A percentile compares a stretch with the other conserved stretches of the same genome.
Conservation (phyloP, 1,140 invertebrate genomes). For the Neodiprion lecontei region DNA sequence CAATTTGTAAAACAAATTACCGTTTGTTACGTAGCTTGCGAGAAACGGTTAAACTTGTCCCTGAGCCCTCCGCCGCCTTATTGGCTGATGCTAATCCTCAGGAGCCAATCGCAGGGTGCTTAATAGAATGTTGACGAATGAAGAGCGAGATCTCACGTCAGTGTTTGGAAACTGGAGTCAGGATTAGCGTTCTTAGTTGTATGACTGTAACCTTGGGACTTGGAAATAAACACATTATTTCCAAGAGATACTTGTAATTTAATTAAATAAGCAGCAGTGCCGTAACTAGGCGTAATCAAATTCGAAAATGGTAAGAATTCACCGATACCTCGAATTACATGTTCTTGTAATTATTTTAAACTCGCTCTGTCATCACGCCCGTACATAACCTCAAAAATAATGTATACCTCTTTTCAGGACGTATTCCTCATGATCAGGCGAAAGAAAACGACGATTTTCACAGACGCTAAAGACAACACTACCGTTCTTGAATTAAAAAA, state of each 20-base stretch:
- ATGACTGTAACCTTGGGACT: constrained; percentile 13
- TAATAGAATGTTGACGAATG: not conserved
- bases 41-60: too few relatives aligned
- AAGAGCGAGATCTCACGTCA: too few relatives aligned
- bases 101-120: not conserved
- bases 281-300: constrained; percentile 12
- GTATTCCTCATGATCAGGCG: constrained; percentile 98
- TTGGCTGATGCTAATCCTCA: too few relatives aligned
- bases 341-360: not conserved
- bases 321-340: not conserved
- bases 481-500: constrained; percentile 93
- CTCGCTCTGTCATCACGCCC: constrained; percentile 12
- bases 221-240: constrained; percentile 13
- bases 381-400: constrained; percentile 31
- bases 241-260: not conserved
- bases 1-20: too few relatives aligned
- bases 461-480: constrained; percentile 97
- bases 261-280: too few relatives aligned
- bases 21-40: too few relatives aligned
- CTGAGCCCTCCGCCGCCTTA: too few relatives aligned
- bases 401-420: constrained; percentile 72
- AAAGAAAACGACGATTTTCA: constrained; percentile 96
- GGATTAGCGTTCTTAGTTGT: not conserved
- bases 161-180: not conserved
- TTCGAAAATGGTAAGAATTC: constrained; percentile 10